phyloP scores from a whole-genome alignment of 2,888 invertebrate species.

The Microctonus aethiopoides region DNA sequence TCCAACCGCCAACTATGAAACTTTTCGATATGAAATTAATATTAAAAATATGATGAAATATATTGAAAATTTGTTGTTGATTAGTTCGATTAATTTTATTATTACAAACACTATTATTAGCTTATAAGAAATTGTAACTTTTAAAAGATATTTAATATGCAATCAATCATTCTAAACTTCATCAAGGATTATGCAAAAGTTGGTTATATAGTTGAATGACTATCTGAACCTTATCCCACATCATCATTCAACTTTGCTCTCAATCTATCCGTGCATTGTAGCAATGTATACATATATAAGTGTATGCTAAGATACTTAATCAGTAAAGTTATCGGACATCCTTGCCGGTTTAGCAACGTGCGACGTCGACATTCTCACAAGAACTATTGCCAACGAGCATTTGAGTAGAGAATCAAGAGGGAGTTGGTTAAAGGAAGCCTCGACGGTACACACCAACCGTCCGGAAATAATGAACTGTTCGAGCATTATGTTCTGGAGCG shows the following conservation, averaged over 20 bases:
- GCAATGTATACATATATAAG: not conserved
- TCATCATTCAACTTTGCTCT: too few relatives aligned
- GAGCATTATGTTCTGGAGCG: slow-evolving; percentile 41
- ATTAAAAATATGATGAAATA: too few relatives aligned
- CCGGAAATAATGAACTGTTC: slow-evolving; percentile 50
- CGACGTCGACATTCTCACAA: slow-evolving; percentile 19
- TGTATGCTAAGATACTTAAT: slow-evolving; percentile 48
- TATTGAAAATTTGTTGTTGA: too few relatives aligned
- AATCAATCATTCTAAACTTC: not conserved
- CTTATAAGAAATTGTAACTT: not conserved
- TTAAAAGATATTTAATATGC: not conserved
- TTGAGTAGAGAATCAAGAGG: slow-evolving; percentile 11
- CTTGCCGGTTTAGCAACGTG: slow-evolving; percentile 21
- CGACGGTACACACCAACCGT: slow-evolving; percentile 35
- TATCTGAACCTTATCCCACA: not conserved
- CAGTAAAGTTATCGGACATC: slow-evolving; percentile 46
- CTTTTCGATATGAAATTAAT: too few relatives aligned
- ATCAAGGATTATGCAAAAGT: not conserved
- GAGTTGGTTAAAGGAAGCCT: slow-evolving; percentile 24
- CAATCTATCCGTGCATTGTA: too few relatives aligned
- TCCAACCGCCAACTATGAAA: slow-evolving; percentile 4
- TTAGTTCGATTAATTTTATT: too few relatives aligned
- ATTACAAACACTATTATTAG: too few relatives aligned
- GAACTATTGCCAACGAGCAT: slow-evolving; percentile 16
- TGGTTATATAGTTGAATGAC: not conserved